These are phyloP conservation scores for Nomada hirtipes DNA, from an alignment of 2,888 invertebrate genomes.

Conservation along the genomic window DNA sequence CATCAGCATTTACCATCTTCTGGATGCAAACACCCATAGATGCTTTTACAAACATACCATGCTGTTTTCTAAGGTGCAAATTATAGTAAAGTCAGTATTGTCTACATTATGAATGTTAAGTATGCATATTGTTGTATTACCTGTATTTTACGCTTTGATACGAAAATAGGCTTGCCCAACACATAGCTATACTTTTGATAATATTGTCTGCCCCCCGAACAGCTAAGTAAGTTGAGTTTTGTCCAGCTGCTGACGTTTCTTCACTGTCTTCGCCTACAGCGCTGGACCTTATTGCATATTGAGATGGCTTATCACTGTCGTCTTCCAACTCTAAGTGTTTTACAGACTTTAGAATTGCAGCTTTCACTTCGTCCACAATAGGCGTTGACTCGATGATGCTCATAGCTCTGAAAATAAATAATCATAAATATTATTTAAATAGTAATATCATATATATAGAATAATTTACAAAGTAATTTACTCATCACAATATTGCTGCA, in stretches of 20 bases:
- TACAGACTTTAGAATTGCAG: conserved; percentile 78
- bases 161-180: conserved; percentile 94
- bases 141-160: conserved; percentile 92
- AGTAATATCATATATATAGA: not conserved
- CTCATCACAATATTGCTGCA: conserved; percentile 86
- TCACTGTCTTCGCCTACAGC: conserved; percentile 93
- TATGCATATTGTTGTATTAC: conserved; percentile 81
- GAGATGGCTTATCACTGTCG: conserved; percentile 47
- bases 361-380: conserved; percentile 82
- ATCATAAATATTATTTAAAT: not conserved
- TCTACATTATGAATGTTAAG: not conserved
- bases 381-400: conserved; percentile 83
- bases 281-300: conserved; percentile 89
- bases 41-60: conserved; percentile 88
- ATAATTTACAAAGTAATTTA: conserved; percentile 69
- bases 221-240: conserved; percentile 92
- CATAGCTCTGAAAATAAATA: conserved; percentile 82
- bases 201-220: conserved; percentile 86
- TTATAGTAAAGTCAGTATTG: not conserved
- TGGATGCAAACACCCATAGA: conserved; percentile 94
- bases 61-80: conserved; percentile 86
- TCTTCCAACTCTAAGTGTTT: conserved; percentile 72
- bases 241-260: conserved; percentile 93
- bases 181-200: conserved; percentile 87
- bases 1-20: conserved; percentile 89